Conservation (phyloP, 2,797 vertebrate genomes). For the Ptychobarbus kaznakovi region DNA sequence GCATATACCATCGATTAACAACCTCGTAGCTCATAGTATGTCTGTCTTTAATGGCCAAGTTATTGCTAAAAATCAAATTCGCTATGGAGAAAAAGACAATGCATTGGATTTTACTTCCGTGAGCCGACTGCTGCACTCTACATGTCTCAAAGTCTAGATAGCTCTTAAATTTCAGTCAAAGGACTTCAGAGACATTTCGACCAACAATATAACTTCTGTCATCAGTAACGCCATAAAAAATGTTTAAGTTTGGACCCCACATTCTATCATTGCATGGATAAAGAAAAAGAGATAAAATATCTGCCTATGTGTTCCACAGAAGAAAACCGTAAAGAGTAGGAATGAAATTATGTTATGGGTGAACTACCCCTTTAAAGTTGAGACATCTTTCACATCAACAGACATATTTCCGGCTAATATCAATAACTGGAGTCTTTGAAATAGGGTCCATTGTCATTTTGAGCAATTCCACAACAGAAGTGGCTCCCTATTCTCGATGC, state of each 20-base stretch:
- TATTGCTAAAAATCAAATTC: neutral
- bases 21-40: neutral
- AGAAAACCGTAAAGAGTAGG: neutral
- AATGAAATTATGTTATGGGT: neutral
- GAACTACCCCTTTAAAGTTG: neutral
- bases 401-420: slow-evolving; percentile 1
- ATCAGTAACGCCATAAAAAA: neutral
- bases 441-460: slow-evolving; percentile 11
- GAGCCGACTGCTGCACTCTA: neutral
- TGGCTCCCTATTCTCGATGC: slow-evolving; percentile 52
- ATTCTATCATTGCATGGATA: neutral
- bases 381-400: slow-evolving; percentile 7
- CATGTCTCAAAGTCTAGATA: neutral
- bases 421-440: slow-evolving; percentile 8
- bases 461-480: slow-evolving; percentile 15
- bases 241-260: neutral
- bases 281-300: neutral
- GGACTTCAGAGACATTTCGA: neutral
- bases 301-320: neutral
- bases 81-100: too few relatives aligned
- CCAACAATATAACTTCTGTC: neutral
- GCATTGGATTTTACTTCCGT: neutral
- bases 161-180: neutral
- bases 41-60: neutral
- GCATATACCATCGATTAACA: neutral